Percentiles rank a stretch among this genome's conserved stretches.
These are phyloP conservation scores for Lateolabrax maculatus DNA, from an alignment of 2,797 vertebrate species.

Conservation along the genomic window DNA sequence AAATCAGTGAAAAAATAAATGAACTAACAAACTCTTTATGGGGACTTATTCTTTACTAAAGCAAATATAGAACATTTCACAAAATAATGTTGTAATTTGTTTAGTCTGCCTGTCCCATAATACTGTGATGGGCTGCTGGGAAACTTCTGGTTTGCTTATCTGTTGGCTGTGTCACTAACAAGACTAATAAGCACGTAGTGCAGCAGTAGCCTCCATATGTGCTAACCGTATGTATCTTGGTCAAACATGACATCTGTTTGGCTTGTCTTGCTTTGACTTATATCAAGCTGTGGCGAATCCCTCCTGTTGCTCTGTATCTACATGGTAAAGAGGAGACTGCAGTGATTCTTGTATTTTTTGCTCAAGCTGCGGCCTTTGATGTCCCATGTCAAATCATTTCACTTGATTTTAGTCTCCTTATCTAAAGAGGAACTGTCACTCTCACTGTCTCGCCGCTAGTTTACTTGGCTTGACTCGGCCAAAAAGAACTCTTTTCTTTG, in stretches of 20 bases:
- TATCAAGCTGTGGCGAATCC: conserved; percentile 61
- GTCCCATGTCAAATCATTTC: conserved; percentile 19
- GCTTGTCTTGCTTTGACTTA: conserved; percentile 60
- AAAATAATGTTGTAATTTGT: neutral
- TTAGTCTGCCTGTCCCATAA: neutral
- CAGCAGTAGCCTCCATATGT: conserved; percentile 48
- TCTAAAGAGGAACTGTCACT: conserved; percentile 9
- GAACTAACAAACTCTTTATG: neutral
- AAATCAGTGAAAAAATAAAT: neutral
- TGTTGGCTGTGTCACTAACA: conserved; percentile 22
- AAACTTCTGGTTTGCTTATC: conserved; percentile 26
- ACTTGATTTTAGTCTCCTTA: conserved; percentile 8
- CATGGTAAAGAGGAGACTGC: conserved; percentile 42
- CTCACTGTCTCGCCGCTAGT: neutral
- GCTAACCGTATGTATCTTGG: conserved; percentile 40
- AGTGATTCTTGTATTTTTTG: conserved; percentile 38
- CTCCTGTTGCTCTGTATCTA: conserved; percentile 47
- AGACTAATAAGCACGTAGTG: conserved; percentile 14
- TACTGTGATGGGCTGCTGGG: neutral
- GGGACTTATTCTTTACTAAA: neutral
- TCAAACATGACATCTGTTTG: conserved; percentile 63
- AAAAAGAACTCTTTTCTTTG: conserved; percentile 17
- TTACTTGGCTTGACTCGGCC: neutral
- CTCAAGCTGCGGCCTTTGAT: conserved; percentile 40
- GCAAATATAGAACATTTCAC: neutral